Evolutionary conservation across 2,888 invertebrate species (phyloP), one percentile per base, ranked within the genome.

Genomic region (Thymelicus lineola): DNA sequence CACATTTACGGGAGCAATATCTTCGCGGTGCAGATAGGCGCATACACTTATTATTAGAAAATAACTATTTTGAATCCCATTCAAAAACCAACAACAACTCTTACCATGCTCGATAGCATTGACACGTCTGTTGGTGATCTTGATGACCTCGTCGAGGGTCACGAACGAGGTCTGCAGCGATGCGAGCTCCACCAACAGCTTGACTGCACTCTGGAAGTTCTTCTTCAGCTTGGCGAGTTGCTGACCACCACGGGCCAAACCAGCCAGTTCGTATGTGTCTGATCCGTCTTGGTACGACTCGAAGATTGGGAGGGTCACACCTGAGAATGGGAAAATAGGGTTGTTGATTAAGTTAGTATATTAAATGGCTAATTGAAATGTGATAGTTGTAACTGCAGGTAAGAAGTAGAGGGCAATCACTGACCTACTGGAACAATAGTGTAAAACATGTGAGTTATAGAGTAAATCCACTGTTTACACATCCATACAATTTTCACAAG

Each of bases 81-180:
- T 28, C 28, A 14, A 17, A 53, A 28, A 53, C 28, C 14, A 35
- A 75, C 91, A 28, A 28, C 14, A 53, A 20, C 20, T 38, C 63
- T 89, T 85, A 97, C 98, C 98, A 82, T 99, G 99, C 91, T 99
- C 99, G 89, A 99, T 99, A 82, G 99, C 99, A 87, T 99, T 99
- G 20, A 99, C 99, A 96, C 99, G 97, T 82, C 99, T 95, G 90
- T 99, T 99, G 36, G 99, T 99, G 75, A 99, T 96, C 94, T 99
- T 99, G 83, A 99, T 99, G 66, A 99, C 99, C 89, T 99, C 99
- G 89, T 99, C 99, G 62, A 99, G 94, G 35, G 99, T 99, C 15
- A 99, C 98, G 85, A 99, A 99, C 3, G 99, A 98, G 0, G 99
- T 99, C 93, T 99, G 99, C 80, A 99, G 94, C 0, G 99, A 99